These are phyloP conservation scores for Vireo altiloquus DNA, from an alignment of 2,113 vertebrate species.

Conservation along the genomic window DNA sequence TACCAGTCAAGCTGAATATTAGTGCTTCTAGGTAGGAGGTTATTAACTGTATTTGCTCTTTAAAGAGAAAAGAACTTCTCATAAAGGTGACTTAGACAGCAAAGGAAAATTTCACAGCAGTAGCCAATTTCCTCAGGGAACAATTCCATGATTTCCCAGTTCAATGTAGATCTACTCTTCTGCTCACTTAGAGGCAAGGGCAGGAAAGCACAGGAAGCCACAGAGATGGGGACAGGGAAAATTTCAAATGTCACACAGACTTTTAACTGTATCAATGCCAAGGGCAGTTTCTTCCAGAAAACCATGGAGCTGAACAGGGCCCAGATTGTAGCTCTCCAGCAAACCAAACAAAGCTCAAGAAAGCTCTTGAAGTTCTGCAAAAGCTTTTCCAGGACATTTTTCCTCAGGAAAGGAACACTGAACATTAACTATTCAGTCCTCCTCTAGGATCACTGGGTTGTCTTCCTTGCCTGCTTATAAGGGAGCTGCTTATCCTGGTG, in stretches of 20 bases:
- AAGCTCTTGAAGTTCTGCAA: not conserved
- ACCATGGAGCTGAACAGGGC: not conserved
- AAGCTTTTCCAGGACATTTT: not conserved
- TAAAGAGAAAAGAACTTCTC: not conserved
- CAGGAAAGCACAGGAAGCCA: not conserved
- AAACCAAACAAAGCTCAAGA: not conserved
- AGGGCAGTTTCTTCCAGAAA: not conserved
- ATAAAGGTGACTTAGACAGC: not conserved
- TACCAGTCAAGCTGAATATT: slow-evolving; percentile 5
- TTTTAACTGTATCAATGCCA: not conserved
- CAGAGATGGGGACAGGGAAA: not conserved
- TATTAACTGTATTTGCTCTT: slow-evolving; percentile 4
- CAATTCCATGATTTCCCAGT: not conserved
- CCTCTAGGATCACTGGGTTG: not conserved
- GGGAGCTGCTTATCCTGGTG: not conserved
- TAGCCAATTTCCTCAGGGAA: not conserved
- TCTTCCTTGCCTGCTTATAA: not conserved
- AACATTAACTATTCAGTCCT: not conserved
- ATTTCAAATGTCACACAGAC: not conserved
- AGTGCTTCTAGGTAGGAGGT: slow-evolving; percentile 5
- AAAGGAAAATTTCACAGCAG: not conserved
- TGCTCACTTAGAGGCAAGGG: not conserved
- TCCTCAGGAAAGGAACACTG: not conserved
- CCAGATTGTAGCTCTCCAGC: not conserved
- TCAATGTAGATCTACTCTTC: not conserved